Conservation (phyloP, 2,797 vertebrate genomes). For the Pangasius mekongensis region DNA sequence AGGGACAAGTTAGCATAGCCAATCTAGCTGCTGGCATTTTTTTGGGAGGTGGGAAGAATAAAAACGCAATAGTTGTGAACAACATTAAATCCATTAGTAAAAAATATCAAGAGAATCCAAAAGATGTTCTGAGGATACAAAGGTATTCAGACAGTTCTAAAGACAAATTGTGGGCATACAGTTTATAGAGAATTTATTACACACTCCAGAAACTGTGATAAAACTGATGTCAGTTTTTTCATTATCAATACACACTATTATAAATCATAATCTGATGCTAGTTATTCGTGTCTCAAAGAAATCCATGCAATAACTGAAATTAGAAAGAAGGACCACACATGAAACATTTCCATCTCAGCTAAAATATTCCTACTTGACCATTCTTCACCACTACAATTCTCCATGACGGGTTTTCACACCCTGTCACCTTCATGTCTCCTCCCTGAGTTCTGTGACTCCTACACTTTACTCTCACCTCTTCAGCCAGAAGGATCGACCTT, state of each 20-base stretch:
- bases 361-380: neutral
- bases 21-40: too few relatives aligned
- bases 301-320: neutral
- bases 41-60: neutral
- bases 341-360: neutral
- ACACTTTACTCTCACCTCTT: conserved; percentile 15
- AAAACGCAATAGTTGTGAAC: neutral
- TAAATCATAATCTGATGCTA: neutral
- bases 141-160: neutral
- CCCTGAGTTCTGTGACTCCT: neutral
- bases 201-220: neutral
- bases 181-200: neutral
- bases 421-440: conserved; percentile 1
- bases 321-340: neutral
- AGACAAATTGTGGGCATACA: neutral
- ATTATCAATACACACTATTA: neutral
- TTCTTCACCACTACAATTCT: neutral
- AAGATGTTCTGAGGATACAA: neutral
- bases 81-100: neutral
- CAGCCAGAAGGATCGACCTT: neutral
- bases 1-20: neutral
- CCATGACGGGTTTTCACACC: conserved; percentile 14
- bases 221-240: neutral
- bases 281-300: neutral
- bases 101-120: neutral